A percentile compares a stretch with the other conserved stretches of the same genome.
phyloP scores from a whole-genome alignment of 1,140 invertebrate species.

The Panagrolaimus sp. region DNA sequence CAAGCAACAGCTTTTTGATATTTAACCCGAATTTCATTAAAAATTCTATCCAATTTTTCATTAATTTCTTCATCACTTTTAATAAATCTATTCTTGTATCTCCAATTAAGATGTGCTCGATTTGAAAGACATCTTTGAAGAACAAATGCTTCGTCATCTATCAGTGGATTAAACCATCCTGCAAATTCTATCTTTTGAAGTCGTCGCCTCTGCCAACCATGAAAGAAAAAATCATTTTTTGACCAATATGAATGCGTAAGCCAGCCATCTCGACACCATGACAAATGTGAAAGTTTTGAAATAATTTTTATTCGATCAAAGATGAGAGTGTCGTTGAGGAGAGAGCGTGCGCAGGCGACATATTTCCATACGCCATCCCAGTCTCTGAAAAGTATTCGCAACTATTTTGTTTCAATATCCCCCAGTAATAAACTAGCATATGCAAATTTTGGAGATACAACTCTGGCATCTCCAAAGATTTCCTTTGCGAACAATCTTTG shows the following conservation, averaged over 20 bases:
- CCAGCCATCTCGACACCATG: conserved; percentile 41
- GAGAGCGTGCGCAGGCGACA: conserved; percentile 29
- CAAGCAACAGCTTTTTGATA: not conserved
- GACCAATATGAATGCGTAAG: conserved; percentile 31
- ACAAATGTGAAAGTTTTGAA: conserved; percentile 10
- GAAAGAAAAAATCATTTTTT: conserved; percentile 18
- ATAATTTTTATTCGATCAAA: conserved; percentile 23
- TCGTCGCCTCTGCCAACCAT: conserved; percentile 17
- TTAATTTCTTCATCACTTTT: not conserved
- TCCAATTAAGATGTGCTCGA: not conserved
- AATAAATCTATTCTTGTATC: not conserved
- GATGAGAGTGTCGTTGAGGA: conserved; percentile 28
- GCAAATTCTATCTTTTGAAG: not conserved
- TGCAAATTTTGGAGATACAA: too few relatives aligned
- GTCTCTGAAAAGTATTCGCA: conserved; percentile 23
- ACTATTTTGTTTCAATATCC: too few relatives aligned
- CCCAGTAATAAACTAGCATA: too few relatives aligned
- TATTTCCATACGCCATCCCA: conserved; percentile 28
- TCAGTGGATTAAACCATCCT: not conserved
- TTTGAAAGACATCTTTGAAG: not conserved
- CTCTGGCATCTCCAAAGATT: too few relatives aligned
- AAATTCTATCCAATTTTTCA: not conserved
- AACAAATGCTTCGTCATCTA: too few relatives aligned
- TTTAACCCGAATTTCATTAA: not conserved
- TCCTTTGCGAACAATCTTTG: too few relatives aligned